These are phyloP conservation scores for Acomys russatus DNA, from an alignment of 2,797 vertebrate species.

Conservation along the genomic window DNA sequence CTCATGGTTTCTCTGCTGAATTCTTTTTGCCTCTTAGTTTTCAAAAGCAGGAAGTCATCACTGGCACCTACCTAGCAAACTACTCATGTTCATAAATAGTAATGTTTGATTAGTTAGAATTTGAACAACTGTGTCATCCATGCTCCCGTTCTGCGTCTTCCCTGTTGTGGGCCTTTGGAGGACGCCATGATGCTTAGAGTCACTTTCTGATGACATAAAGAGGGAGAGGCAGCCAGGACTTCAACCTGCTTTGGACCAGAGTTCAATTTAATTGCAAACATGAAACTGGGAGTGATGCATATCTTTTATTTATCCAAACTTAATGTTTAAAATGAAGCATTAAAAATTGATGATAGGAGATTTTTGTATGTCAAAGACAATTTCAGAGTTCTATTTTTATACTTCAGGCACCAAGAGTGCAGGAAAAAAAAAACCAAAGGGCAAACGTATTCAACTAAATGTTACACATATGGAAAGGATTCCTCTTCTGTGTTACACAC, in stretches of 20 bases:
- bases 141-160: not conserved
- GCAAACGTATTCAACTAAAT: constrained; percentile 51
- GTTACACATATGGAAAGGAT: constrained; percentile 24
- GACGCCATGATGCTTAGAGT: not conserved
- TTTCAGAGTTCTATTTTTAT: constrained; percentile 60
- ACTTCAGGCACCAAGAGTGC: not conserved
- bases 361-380: constrained; percentile 40
- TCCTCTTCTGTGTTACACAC: not conserved
- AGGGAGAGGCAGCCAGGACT: not conserved
- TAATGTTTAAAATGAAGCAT: constrained; percentile 36
- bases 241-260: not conserved
- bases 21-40: not conserved
- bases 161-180: not conserved
- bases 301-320: constrained; percentile 7
- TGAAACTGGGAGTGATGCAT: not conserved
- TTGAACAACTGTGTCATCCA: constrained; percentile 2
- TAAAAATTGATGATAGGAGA: constrained; percentile 54
- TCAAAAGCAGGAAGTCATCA: constrained; percentile 14
- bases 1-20: not conserved
- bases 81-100: constrained; percentile 11
- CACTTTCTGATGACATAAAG: not conserved
- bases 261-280: not conserved
- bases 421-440: not conserved
- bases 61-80: constrained; percentile 3
- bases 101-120: not conserved